Evolutionary conservation across 2,888 invertebrate genomes (phyloP), one percentile per base, ranked within the genome.

Genomic region (Pegoplata infirma): DNA sequence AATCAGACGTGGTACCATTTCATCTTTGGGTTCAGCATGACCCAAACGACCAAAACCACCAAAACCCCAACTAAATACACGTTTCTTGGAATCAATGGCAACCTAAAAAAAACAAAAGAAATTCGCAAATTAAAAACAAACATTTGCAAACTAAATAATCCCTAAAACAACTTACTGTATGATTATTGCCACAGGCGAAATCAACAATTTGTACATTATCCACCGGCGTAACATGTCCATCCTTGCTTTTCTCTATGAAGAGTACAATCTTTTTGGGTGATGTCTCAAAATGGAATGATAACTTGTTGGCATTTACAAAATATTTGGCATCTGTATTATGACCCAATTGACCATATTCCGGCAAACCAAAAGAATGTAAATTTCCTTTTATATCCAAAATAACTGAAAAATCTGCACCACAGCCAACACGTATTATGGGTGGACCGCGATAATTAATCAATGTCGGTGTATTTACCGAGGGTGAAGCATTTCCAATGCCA

Each of bases 271-370:
- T 93, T 86, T 97, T 95, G 5, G 98, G 98, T 56, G 93, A 92
- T 66, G 94, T 93, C 89, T 97, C 96, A 89, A 94, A 96, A 88
- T 95, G 94, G 91, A 93, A 98, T 83, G 95, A 94, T 85, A 98
- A 91, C 87, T 96, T 97, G 40, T 95, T 97, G 81, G 94, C 95
- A 12, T 95, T 96, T 74, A 97, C 94, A 89, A 98, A 97, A 88
- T 96, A 98, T 88, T 97, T 97, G 19, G 98, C 98, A 88, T 98
- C 98, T 0, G 97, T 96, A 88, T 98, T 98, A 89, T 98, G 97
- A 21, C 98, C 97, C 56, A 97, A 89, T 84, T 97, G 97, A 0
- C 98, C 98, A 87, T 96, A 96, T 85, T 98, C 98, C 0, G 98
- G 98, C 83, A 95, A 91, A 0, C 98, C 98, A 87, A 98, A 98